Evolutionary conservation across 1,140 invertebrate genomes (phyloP).

Genomic region (Neotoxoptera formosana): DNA sequence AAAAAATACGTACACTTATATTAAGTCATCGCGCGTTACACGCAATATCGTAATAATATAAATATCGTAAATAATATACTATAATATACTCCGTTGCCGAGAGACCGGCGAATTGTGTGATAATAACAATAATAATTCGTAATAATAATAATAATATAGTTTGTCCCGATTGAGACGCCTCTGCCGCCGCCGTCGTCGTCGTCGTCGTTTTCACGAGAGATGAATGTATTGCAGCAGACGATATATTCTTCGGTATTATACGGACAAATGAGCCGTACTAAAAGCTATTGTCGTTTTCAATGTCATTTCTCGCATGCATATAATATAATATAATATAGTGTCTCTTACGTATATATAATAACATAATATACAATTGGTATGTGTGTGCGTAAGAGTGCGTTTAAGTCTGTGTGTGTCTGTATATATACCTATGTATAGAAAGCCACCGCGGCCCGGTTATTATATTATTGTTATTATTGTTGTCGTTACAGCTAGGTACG

Average conservation of each 20-base stretch:
- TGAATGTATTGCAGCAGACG: slow-evolving; percentile 11
- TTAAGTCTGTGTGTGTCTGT: not conserved
- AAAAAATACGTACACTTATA: not conserved
- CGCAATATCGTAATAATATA: not conserved
- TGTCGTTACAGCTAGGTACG: not conserved
- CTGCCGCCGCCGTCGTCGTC: not conserved
- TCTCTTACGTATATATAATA: slow-evolving; percentile 15
- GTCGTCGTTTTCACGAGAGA: not conserved
- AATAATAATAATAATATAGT: slow-evolving; percentile 21
- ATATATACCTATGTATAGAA: too few species aligned
- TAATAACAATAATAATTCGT: not conserved
- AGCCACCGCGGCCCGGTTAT: not conserved
- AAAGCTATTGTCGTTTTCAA: slow-evolving; percentile 48
- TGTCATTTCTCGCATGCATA: not conserved
- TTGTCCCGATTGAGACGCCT: not conserved
- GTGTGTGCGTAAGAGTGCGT: not conserved
- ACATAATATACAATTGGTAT: not conserved
- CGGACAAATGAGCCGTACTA: slow-evolving; percentile 30
- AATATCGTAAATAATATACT: not conserved
- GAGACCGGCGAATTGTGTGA: not conserved
- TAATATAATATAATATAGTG: too few species aligned
- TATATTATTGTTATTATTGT: not conserved
- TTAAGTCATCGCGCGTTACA: not conserved
- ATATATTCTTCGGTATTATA: not conserved
- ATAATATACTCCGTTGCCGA: not conserved